Conservation (phyloP, 2,113 vertebrate species). For the Hucho hucho region DNA sequence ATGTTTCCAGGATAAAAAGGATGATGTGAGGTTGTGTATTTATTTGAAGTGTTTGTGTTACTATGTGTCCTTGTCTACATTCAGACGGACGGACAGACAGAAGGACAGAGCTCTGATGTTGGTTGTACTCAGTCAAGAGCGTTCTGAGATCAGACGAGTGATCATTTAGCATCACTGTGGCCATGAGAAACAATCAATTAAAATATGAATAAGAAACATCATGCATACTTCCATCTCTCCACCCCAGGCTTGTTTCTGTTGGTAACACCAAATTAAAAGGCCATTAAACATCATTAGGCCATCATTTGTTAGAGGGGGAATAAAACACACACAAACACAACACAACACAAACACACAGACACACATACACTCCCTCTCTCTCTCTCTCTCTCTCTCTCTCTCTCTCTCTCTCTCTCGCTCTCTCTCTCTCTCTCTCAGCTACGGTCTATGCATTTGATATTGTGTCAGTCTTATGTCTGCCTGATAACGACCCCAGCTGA, state of each 20-base stretch:
- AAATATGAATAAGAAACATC: conserved; percentile 2
- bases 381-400: no score
- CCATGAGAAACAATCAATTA: conserved; percentile 10
- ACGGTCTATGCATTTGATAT: no score
- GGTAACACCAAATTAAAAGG: conserved; percentile 21
- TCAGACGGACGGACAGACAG: no score
- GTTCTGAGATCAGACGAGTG: conserved; percentile 8
- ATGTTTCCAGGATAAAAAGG: no score
- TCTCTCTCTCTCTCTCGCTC: no score
- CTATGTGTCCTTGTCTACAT: background rate
- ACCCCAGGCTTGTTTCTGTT: conserved; percentile 9
- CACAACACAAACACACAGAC: background rate
- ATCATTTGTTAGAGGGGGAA: conserved; percentile 8
- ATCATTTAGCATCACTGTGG: conserved; percentile 1
- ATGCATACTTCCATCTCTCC: background rate
- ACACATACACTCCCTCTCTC: background rate
- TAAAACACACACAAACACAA: background rate
- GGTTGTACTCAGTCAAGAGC: conserved; percentile 1
- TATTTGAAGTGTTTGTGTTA: no score
- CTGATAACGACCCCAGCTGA: no score
- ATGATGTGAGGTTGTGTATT: no score
- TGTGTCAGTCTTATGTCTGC: no score
- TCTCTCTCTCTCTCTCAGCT: no score
- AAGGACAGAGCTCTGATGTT: no score
- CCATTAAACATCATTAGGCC: conserved; percentile 14